Percentiles rank a stretch among this genome's conserved stretches.
These are phyloP conservation scores for Pristionchus exspectatus DNA, from an alignment of 2,888 invertebrate genomes.

Conservation along the genomic window DNA sequence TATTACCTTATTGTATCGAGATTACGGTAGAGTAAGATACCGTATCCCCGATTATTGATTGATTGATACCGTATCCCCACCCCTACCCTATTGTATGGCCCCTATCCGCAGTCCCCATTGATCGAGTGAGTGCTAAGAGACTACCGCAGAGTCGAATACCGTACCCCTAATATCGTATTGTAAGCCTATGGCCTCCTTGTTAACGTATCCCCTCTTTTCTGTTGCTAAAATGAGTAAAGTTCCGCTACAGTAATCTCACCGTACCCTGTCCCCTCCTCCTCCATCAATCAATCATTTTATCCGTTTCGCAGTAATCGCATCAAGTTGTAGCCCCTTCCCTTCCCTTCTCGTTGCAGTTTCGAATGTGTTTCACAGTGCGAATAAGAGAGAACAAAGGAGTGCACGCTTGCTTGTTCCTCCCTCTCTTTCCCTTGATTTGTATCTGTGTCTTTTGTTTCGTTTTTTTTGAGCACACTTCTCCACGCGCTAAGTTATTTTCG, in stretches of 20 bases:
- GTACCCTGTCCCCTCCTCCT: not conserved
- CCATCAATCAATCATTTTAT: not conserved
- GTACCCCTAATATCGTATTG: too few species aligned
- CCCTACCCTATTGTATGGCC: not conserved
- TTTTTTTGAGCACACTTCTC: not conserved
- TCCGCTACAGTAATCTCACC: not conserved
- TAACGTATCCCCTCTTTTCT: too few species aligned
- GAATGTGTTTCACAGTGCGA: not conserved
- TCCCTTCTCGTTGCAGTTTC: not conserved
- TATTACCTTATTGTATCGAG: not conserved
- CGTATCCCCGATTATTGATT: not conserved
- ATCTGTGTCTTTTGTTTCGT: slow-evolving; percentile 11
- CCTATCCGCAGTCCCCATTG: not conserved
- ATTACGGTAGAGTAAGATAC: not conserved
- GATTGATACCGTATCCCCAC: not conserved
- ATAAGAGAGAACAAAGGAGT: slow-evolving; percentile 8
- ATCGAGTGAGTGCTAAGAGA: too few species aligned
- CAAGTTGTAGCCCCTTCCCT: not conserved
- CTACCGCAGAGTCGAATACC: too few species aligned
- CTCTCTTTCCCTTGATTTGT: not conserved
- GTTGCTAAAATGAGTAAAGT: too few species aligned
- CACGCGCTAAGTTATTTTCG: not conserved
- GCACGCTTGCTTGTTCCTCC: not conserved
- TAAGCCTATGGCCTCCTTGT: too few species aligned
- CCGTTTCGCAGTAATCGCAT: not conserved